Percentiles rank a stretch among this genome's conserved stretches.
Conservation (phyloP, 2,113 vertebrate species). For the Thermophis baileyi region DNA sequence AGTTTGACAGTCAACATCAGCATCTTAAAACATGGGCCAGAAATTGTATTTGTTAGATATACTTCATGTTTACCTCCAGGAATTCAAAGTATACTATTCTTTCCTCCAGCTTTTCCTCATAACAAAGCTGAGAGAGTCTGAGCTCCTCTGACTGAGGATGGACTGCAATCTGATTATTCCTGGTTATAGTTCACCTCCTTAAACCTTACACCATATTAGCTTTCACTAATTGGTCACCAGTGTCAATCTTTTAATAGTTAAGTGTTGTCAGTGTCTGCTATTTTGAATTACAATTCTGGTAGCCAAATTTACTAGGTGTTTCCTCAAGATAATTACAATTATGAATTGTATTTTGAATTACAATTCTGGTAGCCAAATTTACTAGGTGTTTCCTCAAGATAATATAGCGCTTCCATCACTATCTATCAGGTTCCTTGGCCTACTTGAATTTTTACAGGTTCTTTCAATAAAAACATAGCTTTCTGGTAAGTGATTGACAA, state of each 20-base stretch:
- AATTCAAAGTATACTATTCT: background rate
- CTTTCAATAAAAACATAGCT: no score
- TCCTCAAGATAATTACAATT: background rate
- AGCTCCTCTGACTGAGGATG: background rate
- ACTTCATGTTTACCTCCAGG: background rate
- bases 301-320: background rate
- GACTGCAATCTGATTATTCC: background rate
- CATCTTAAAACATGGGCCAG: background rate
- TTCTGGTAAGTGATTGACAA: no score
- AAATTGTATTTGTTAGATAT: background rate
- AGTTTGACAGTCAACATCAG: background rate
- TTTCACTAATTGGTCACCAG: background rate
- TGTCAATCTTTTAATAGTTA: background rate
- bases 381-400: background rate
- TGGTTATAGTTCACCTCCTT: background rate
- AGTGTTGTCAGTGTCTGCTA: background rate
- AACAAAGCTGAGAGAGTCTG: background rate
- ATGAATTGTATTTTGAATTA: background rate
- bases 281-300: background rate
- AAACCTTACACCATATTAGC: background rate
- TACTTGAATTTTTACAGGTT: no score
- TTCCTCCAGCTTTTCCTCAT: background rate
- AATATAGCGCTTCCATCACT: background rate
- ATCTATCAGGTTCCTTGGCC: no score
- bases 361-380: background rate